Base-by-base conservation (phyloP, 2,888 invertebrate species). In the Platycheirus rosarum region DNA sequence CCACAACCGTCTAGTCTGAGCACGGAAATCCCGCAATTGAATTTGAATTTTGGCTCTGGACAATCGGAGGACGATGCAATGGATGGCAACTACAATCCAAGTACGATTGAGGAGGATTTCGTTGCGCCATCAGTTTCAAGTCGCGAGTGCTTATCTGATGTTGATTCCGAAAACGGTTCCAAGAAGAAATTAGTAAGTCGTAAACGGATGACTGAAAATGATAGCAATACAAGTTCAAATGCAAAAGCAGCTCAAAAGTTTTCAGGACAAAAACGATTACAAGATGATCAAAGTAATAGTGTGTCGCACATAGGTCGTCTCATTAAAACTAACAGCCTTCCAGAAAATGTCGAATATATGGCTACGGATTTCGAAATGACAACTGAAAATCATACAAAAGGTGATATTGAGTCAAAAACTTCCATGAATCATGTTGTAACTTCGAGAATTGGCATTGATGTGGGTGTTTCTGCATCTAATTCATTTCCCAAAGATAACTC, bases 11-110 rank as follows among this genome's bases (percentile, higher is more conserved):
- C 76, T 9, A 71, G 26, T 23, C 7, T 60, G 7, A 23, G 29
- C 16, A 42, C 80, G 9, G 84, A 82, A n/a, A 79, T 87, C 6
- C 87, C 88, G n/a, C 73, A 69, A n/a, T 76, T 88, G 35, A 86
- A 88, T 85, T 85, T 87, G 23, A 86, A 87, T 76, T 86, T 86
- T 32, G 87, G 87, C 63, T 87, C 87, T 7, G 86, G 74, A 1
- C 85, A 85, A 42, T 87, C 87, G 0, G 86, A 87, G 49, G 63
- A 57, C 4, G 87, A 86, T 13, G 14, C 69, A 29, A 40, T 74
- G n/a, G 84, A 70, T 4, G 85, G 85, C 1, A 86, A 85, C 35
- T 86, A 86, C 32, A 86, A 86, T 63, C 87, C 87, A 0, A 85
- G 86, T 82, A 85, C 85, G 40, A 86, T 86, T 5, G 86, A 86